phyloP scores from a whole-genome alignment of 2,888 invertebrate species.

The Trichopria drosophilae region DNA sequence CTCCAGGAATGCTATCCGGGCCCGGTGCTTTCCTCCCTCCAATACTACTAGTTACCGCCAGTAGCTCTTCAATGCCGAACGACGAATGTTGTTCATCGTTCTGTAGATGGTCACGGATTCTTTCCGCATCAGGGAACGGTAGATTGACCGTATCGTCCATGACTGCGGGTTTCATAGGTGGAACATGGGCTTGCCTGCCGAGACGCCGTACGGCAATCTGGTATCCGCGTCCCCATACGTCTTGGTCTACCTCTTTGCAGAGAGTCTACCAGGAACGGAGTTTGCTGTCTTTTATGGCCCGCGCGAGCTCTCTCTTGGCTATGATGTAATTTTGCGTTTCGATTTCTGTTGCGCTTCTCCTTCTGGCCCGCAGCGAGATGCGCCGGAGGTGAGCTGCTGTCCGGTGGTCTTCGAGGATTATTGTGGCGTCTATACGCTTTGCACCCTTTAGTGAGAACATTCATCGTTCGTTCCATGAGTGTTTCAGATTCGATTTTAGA shows the following conservation, averaged over 20 bases:
- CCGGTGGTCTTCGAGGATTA: background rate
- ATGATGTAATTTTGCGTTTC: background rate
- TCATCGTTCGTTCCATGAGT: background rate
- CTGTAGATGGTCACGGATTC: no score
- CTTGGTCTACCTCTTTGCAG: constrained; percentile 4
- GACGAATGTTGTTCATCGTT: background rate
- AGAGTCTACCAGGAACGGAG: constrained; percentile 7
- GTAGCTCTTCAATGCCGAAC: no score
- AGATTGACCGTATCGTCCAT: background rate
- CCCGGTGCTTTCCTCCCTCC: no score
- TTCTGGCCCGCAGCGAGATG: no score
- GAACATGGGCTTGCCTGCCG: background rate
- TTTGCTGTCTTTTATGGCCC: constrained; percentile 6
- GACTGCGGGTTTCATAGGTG: background rate
- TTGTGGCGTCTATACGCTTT: background rate
- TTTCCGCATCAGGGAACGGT: background rate
- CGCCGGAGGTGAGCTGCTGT: background rate
- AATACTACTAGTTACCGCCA: no score
- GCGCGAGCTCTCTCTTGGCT: constrained; percentile 2
- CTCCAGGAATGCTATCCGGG: no score
- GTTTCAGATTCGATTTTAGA: background rate
- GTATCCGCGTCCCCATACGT: constrained; percentile 10
- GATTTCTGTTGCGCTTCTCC: no score
- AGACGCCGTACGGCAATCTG: background rate
- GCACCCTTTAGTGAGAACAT: background rate